Base-by-base conservation (phyloP, 2,888 invertebrate genomes). In the Epistrophe eligans region DNA sequence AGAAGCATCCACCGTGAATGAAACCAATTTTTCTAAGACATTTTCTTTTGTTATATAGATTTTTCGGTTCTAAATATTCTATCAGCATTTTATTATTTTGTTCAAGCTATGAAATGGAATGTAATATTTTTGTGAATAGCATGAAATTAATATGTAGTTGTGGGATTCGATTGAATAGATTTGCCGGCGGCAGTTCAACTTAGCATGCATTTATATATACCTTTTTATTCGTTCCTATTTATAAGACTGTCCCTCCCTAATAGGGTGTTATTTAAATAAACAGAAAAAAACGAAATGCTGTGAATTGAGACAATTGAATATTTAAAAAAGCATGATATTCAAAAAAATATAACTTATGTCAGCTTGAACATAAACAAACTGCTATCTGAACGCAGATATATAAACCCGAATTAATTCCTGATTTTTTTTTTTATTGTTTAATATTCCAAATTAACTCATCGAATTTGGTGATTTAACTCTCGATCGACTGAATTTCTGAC, bases 101-200 rank as follows among this genome's bases (percentile, higher is more conserved):
- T 32, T 6, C 5, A 32, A 48, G 55, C 55, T 66, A 66, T 82
- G 50, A 77, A 82, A 82, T 58, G 13, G 71, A 77, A 81, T 55
- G 48, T 28, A 40, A 70, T 52, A 40, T 48, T 60, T 74, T 35
- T 58, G 19, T 70, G 76, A 76, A 67, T 72, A 35, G 82, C 17
- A 77, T 77, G 77, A 82, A 82, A 77, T 82, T 77, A 82, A 82
- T 82, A 77, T 24, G 77, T 82, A 72, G 77, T 77, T 55, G 24
- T 55, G 24, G 45, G 35, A 57, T 81, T 77, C 77, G 57, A 82
- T 82, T 50, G 71, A 71, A 66, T 50, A 43, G 48, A 40, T 70
- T 24, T 66, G 32, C 57, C 55, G 13, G 45, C 7, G 60, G 38
- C 43, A 17, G 38, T 45, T 19, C 57, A 60, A 50, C 15, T 71